phyloP scores from a whole-genome alignment of 1,140 invertebrate genomes.

The Pseudomyrmex cubaensis region DNA sequence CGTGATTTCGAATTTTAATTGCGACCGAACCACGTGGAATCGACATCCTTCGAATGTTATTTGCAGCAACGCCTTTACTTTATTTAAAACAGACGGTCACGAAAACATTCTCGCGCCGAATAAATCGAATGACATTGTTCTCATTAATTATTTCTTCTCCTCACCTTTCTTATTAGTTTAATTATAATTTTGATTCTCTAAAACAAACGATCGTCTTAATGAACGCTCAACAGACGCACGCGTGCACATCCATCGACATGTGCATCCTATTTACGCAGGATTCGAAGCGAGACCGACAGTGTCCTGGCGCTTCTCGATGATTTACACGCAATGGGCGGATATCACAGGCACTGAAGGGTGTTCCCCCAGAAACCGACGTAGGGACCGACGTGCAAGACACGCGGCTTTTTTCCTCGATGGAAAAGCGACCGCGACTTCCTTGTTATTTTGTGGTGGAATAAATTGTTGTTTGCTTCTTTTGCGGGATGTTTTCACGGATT shows the following conservation, averaged over 20 bases:
- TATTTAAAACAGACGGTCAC: no score
- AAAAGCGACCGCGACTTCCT: conserved; percentile 70
- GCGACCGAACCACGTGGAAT: neutral
- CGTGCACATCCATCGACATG: conserved; percentile 68
- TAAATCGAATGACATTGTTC: no score
- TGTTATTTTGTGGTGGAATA: conserved; percentile 77
- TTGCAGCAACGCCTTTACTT: neutral
- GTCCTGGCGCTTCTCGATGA: conserved; percentile 79
- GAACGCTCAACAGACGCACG: conserved; percentile 7
- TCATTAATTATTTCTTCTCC: neutral
- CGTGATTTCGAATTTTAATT: neutral
- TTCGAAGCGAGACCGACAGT: conserved; percentile 71
- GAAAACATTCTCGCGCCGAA: no score
- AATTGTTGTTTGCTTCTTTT: conserved; percentile 81
- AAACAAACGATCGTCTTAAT: conserved; percentile 12
- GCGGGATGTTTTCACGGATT: conserved; percentile 74
- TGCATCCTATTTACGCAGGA: conserved; percentile 82
- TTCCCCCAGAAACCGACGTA: neutral
- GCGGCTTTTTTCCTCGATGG: neutral
- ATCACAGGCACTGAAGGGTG: conserved; percentile 54
- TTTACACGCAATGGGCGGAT: conserved; percentile 72
- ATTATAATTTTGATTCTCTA: neutral
- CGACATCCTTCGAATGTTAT: neutral
- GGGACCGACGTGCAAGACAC: neutral
- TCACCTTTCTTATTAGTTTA: neutral